Base-by-base conservation (phyloP, 2,797 vertebrate species). In the Spinibarbus caldwelli region DNA sequence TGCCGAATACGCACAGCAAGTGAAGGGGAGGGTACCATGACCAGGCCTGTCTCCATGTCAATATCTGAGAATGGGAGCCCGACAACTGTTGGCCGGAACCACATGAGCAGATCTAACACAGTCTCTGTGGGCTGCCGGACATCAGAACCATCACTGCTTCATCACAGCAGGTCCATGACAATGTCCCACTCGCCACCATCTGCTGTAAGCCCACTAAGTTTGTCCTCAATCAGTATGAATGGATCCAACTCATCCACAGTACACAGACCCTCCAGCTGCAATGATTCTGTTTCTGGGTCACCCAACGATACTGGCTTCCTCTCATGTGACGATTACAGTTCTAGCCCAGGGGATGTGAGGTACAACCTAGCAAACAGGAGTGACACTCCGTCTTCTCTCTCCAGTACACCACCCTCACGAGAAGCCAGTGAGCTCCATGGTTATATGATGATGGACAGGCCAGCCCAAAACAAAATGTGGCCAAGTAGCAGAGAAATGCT, bases 1-100 rank as follows among this genome's bases (percentile, higher is more conserved):
- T 96, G 96, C 88, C 95, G 97, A 54, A 95, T 97, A 91, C 96
- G 98, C 87, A 98, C 98, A 3, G 97, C 97, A 80, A 99, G 98
- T 80, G 98, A 99, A 91, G 97, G 98, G 1, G 98, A 99, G 14
- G 96, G 96, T 82, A 95, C 95, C 85, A 95, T 93, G 96, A 93
- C 94, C 57, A 94, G 96, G 85, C 95, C 96, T 0, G 94, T 95
- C 88, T 97, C 96, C 0, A 94, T 94, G 66, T 95, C 82, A 1
- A 94, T 95, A 86, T 95, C 95, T 0, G 88, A 86, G 75, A 89
- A 94, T 0, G 96, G 96, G 72, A 98, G 97, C 92, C 97, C 97
- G 5, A 91, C 96, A 0, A 96, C 96, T 68, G 93, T 95, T 6
- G 94, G 94, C 90, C 92, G 96, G 88, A 95, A 95, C 80, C 95